Base-by-base conservation (phyloP, 2,797 vertebrate genomes). In the Coccyzus lansbergi region DNA sequence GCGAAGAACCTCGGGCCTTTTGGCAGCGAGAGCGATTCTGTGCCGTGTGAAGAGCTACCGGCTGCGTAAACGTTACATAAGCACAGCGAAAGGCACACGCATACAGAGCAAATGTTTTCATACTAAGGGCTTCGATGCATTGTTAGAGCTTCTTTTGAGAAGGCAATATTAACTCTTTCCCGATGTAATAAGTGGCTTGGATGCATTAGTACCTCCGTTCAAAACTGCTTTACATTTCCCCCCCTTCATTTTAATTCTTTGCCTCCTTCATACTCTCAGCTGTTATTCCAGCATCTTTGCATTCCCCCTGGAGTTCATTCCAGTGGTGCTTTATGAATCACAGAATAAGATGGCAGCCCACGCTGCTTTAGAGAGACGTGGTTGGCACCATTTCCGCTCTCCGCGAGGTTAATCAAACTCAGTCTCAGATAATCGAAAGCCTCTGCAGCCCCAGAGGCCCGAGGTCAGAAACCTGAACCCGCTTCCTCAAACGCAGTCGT, bases 211-310 rank as follows among this genome's bases (percentile, higher is more conserved):
- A 67, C 46, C 56, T 82, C 79, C 63, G 19, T 40, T 83, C 70
- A 46, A 62, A 95, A 52, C 53, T 12, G 51, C 77, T 81, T 91
- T 71, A 46, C 83, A 34, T 89, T 94, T 65, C 63, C 33, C 52
- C 69, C 86, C 85, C n/a, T 96, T 96, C 74, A 52, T 48, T 91
- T 95, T 86, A 81, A 92, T 94, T 92, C 93, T 93, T 63, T 82
- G 80, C 92, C 69, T 87, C 83, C 48, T 88, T 40, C 86, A 86
- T 33, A 29, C 90, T 93, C 93, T 95, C 93, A 72, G 94, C 93
- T 97, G 92, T 88, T 95, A 83, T 94, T 94, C 83, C 36, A 95
- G 96, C 96, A 95, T 94, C 91, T 95, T 65, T 46, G 80, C 92
- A 84, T 93, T 96, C 96, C 88, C 95, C 81, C 79, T 22, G 95